These are phyloP conservation scores for Drosophila jambulina DNA, from an alignment of 1,140 invertebrate genomes.

Conservation along the genomic window DNA sequence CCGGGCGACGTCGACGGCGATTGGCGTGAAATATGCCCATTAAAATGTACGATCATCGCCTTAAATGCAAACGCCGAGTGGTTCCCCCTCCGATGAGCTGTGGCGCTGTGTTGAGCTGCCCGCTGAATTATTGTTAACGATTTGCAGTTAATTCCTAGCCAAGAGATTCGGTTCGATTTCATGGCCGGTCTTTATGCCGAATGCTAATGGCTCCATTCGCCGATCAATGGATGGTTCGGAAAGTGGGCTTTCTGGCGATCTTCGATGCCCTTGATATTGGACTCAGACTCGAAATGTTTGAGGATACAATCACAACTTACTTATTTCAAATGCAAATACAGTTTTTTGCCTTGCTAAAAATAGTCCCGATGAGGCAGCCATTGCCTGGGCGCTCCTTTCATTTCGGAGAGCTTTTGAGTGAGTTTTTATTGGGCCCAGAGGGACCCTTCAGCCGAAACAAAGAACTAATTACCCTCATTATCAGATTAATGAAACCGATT, in stretches of 20 bases:
- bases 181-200: slow-evolving; percentile 66
- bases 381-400: neutral
- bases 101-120: slow-evolving; percentile 19
- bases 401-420: slow-evolving; percentile 5
- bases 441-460: slow-evolving; percentile 21
- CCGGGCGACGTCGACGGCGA: slow-evolving; percentile 7
- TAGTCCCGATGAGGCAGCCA: neutral
- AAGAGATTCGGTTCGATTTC: slow-evolving; percentile 64
- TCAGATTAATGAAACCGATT: slow-evolving; percentile 77
- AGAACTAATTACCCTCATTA: slow-evolving; percentile 67
- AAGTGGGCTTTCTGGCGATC: slow-evolving; percentile 2
- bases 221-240: slow-evolving; percentile 23
- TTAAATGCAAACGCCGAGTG: slow-evolving; percentile 56
- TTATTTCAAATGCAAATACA: neutral
- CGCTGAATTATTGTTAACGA: slow-evolving; percentile 78
- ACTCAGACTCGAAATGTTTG: neutral
- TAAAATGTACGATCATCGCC: slow-evolving; percentile 63
- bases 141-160: slow-evolving; percentile 72
- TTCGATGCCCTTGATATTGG: neutral
- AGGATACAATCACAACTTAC: neutral
- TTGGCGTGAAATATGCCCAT: slow-evolving; percentile 74
- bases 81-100: slow-evolving; percentile 1
- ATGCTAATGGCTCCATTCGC: slow-evolving; percentile 72
- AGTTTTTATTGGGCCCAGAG: slow-evolving; percentile 2
- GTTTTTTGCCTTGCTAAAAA: neutral